Conservation (phyloP, 1,140 invertebrate species). For the Nixonia krombeini region DNA sequence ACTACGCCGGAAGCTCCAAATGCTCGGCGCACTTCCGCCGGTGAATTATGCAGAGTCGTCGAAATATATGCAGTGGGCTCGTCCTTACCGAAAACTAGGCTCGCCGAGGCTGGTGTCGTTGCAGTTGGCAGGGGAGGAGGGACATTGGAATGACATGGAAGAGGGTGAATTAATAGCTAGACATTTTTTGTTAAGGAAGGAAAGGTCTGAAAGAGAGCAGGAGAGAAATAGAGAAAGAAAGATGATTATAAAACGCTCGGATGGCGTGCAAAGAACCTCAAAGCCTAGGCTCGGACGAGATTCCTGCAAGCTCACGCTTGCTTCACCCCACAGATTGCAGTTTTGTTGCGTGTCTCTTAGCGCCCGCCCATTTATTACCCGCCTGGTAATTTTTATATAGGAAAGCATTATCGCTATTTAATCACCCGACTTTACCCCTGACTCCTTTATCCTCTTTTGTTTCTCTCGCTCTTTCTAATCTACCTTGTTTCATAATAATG, state of each 20-base stretch:
- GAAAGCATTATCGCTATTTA: slow-evolving; percentile 57
- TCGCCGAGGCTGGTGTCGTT: slow-evolving; percentile 15
- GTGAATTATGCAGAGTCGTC: slow-evolving; percentile 31
- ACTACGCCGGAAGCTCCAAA: slow-evolving; percentile 25
- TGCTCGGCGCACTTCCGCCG: slow-evolving; percentile 24
- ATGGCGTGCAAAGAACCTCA: slow-evolving; percentile 62
- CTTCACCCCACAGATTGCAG: slow-evolving; percentile 49
- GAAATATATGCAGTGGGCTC: slow-evolving; percentile 30
- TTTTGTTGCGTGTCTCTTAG: slow-evolving; percentile 61
- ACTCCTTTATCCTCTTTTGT: no score
- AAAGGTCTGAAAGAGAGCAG: slow-evolving; percentile 24
- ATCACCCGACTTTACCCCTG: slow-evolving; percentile 37
- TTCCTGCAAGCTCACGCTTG: slow-evolving; percentile 52
- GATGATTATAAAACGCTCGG: slow-evolving; percentile 62
- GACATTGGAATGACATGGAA: slow-evolving; percentile 10
- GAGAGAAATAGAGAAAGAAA: slow-evolving; percentile 30
- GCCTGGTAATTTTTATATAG: slow-evolving; percentile 55
- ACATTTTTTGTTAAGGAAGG: slow-evolving; percentile 53
- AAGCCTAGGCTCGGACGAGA: slow-evolving; percentile 48
- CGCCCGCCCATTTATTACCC: slow-evolving; percentile 58
- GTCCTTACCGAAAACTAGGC: slow-evolving; percentile 18
- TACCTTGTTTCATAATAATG: no score
- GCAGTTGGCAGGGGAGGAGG: not conserved
- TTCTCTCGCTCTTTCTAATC: no score
- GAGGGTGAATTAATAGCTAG: slow-evolving; percentile 60